Base-by-base conservation (phyloP, 2,797 vertebrate genomes). In the Limnodromus scolopaceus region DNA sequence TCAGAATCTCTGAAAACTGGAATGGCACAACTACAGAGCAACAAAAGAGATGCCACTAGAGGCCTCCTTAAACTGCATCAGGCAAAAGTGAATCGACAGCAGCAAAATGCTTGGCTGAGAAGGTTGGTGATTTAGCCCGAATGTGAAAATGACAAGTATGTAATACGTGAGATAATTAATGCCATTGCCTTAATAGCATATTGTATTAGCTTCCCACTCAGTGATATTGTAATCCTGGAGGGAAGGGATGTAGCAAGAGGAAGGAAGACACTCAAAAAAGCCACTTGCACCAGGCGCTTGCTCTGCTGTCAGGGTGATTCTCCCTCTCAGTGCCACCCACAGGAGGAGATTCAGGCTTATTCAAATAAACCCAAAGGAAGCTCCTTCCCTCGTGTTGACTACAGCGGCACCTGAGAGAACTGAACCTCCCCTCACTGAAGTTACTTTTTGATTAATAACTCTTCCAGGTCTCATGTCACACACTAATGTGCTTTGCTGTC, bases 11-110 rank as follows among this genome's bases (percentile, higher is more conserved):
- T 68, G 91, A 75, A 93, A 94, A 96, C 38, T 28, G 54, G 86
- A 95, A 78, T 63, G 87, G 70, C 84, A 77, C 82, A 97, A 89
- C 69, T 70, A 69, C 63, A 74, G 75, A 92, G 90, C 89, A 83
- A 17, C 34, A 91, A 72, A n/a, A 55, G 12, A 60, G 72, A 84
- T 87, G 68, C 53, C 71, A 34, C 63, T 32, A 74, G 60, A 36
- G 51, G 78, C 57, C 64, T 85, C 68, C 8, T 83, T 65, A n/a
- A 41, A 68, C 41, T 3, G 4, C 39, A 22, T 4, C 2, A 5
- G 46, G 34, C 15, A 43, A 15, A 36, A 10, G 75, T 7, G 17
- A n/a, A 57, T 9, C 30, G 65, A 41, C 22, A 49, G 38, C 27
- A 79, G 38, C 20, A 57, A 34, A 8, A 1, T 1, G 34, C 61